Conservation (phyloP, 2,797 vertebrate genomes). For the Poecilia gillii region DNA sequence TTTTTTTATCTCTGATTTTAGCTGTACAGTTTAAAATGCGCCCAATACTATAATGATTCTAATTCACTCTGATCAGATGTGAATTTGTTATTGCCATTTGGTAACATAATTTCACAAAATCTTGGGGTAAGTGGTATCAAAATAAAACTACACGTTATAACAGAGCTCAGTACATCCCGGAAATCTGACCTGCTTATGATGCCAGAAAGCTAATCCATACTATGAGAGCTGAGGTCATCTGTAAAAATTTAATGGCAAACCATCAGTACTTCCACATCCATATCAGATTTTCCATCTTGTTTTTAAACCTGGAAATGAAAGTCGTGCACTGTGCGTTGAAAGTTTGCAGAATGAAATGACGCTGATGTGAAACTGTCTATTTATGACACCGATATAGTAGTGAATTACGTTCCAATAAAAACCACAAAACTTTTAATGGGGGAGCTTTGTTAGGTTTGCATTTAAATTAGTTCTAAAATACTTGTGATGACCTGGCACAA, state of each 20-base stretch:
- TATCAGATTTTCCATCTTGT: neutral
- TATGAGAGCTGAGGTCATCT: neutral
- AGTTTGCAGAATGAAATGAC: neutral
- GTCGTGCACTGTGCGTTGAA: neutral
- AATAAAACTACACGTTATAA: neutral
- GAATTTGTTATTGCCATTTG: neutral
- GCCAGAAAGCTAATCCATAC: conserved; percentile 2
- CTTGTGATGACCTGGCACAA: neutral
- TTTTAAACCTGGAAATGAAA: neutral
- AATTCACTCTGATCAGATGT: neutral
- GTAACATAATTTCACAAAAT: neutral
- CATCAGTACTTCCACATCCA: neutral
- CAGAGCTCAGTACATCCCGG: neutral
- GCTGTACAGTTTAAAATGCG: neutral
- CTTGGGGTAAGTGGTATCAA: neutral
- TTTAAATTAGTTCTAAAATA: neutral
- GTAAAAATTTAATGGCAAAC: conserved; percentile 1
- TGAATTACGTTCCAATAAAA: no score
- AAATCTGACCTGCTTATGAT: neutral
- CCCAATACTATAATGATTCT: neutral
- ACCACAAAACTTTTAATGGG: no score
- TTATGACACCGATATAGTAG: no score
- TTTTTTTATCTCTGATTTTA: neutral
- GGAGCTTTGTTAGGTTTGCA: neutral
- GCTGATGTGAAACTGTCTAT: neutral